phyloP scores from a whole-genome alignment of 2,797 vertebrate species.

The Dermochelys coriacea region DNA sequence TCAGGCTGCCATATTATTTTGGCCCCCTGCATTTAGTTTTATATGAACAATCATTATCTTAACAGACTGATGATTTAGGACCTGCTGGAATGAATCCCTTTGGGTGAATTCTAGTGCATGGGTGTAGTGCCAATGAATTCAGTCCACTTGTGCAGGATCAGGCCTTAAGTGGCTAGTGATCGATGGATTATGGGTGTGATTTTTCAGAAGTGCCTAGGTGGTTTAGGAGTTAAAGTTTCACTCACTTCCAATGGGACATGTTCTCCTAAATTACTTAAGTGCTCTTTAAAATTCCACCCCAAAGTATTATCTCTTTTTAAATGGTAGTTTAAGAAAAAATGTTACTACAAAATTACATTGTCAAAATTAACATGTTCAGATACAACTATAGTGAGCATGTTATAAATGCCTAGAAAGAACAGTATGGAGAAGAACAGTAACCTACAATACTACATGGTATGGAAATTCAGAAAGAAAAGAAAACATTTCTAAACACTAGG shows the following conservation, averaged over 20 bases:
- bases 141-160: not conserved
- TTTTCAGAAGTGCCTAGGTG: not conserved
- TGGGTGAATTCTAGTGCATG: not conserved
- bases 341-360: not conserved
- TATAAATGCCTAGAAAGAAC: not conserved
- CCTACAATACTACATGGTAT: not conserved
- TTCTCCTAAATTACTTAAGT: not conserved
- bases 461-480: not conserved
- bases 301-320: not conserved
- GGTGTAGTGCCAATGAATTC: not conserved
- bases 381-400: not conserved
- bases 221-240: not conserved
- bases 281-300: not conserved
- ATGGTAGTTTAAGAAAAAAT: not conserved
- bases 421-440: not conserved
- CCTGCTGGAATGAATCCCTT: not conserved
- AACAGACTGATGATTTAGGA: not conserved
- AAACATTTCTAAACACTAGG: not conserved
- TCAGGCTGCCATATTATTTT: not conserved
- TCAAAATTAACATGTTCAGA: not conserved
- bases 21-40: not conserved
- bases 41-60: not conserved
- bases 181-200: not conserved
- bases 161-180: not conserved
- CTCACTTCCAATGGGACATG: not conserved